Evolutionary conservation across 2,113 vertebrate genomes (phyloP), one percentile per base, ranked within the genome.

Genomic region (Thermophis baileyi): DNA sequence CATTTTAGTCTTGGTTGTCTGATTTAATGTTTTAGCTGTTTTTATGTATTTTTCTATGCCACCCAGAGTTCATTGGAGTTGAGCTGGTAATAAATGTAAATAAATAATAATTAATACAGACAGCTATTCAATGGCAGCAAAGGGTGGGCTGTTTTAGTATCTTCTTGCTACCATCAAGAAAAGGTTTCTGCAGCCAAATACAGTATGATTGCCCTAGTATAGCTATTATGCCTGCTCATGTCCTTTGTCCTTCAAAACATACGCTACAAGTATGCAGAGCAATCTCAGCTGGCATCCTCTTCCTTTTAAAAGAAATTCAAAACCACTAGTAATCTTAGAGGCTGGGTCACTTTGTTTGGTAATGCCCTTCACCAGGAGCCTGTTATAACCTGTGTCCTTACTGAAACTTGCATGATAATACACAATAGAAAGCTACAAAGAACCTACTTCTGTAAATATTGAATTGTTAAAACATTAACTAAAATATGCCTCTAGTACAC

Each of bases 191-290:
- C n/a, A 74, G 16, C n/a, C 69, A 74, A 74, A 18, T 81, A 40
- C 69, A n/a, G 60, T 69, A 69, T n/a, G 30, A n/a, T 69, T 6
- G 60, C 12, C 12, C 6, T 35, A 81, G 16, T 20, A 81, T 16
- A 93, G 44, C 54, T 86, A 86, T 85, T 60, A 86, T 87, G 46
- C 74, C 40, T 51, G 47, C 27, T 63, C 6, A 47, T 86, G 74
- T 90, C 53, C n/a, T 50, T 90, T 51, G 88, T 89, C 74, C 51
- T 90, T 69, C 53, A 86, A n/a, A 47, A 50, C 74, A n/a, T 90
- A 63, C 63, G 27, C 35, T 91, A 88, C 89, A 89, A 92, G 94
- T 88, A 90, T 63, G 91, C 88, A 63, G 87, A 91, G 90, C 90
- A 51, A 90, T 95, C 30, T 5, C 86, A 57, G 89, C 93, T 89